These are phyloP conservation scores for Catamblyrhynchus diadema DNA, from an alignment of 2,797 vertebrate species.

Conservation along the genomic window DNA sequence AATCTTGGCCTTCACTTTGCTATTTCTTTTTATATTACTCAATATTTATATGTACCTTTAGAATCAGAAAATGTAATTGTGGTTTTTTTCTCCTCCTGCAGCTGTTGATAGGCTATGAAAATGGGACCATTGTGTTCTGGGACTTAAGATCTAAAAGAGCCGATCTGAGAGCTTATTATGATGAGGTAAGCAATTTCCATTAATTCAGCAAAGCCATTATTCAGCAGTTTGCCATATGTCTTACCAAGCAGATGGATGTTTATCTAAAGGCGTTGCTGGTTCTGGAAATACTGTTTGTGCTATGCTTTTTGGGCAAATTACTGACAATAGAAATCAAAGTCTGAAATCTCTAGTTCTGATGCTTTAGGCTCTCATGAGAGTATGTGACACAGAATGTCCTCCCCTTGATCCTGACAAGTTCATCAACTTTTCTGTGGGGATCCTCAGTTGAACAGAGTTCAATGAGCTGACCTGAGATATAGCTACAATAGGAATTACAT, in stretches of 20 bases:
- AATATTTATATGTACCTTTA: not conserved
- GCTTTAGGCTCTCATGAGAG: not conserved
- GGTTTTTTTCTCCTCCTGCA: constrained; percentile 58
- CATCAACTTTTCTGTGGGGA: not conserved
- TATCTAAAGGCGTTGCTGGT: not conserved
- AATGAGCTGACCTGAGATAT: not conserved
- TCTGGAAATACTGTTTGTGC: not conserved
- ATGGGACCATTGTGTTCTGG: constrained; percentile 94
- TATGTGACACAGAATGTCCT: not conserved
- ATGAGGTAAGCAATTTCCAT: constrained; percentile 85
- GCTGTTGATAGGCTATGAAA: constrained; percentile 96
- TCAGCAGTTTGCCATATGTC: not conserved
- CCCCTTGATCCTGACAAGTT: not conserved
- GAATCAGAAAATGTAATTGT: not conserved
- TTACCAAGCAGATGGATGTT: not conserved
- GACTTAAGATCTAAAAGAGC: constrained; percentile 92
- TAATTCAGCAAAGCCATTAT: not conserved
- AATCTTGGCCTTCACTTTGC: not conserved
- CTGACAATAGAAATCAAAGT: not conserved
- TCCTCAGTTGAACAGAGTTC: not conserved
- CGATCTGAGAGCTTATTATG: constrained; percentile 95
- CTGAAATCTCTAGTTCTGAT: not conserved
- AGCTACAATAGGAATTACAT: not conserved
- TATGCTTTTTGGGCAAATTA: not conserved
- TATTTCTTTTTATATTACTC: not conserved